Evolutionary conservation across 2,797 vertebrate genomes (phyloP), one percentile per base, ranked within the genome.

Genomic region (Melanotaenia boesemani): DNA sequence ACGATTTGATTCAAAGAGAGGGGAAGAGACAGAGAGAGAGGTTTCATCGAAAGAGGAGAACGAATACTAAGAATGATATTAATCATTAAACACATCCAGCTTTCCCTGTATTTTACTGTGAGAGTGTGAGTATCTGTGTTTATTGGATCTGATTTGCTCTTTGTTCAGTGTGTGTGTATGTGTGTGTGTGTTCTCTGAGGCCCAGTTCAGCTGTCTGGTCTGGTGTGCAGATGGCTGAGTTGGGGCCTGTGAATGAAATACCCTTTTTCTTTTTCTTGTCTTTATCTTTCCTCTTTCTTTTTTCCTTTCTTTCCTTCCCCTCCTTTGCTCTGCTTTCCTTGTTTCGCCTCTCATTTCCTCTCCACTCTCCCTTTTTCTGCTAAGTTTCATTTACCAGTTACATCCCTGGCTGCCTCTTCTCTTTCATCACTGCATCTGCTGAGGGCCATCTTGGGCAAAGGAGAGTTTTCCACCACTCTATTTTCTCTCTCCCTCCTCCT

Each of bases 171-270:
- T 70, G 67, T 67, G 54, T 76, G 20, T 56, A 67, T 59, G 72
- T 82, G 66, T 77, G 34, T 70, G 74, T 86, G 84, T 76, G 68
- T 77, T 88, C 83, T 92, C 81, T 68, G 89, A 91, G 90, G 90
- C 89, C 88, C 88, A 83, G 83, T 92, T 93, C 91, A 92, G 90
- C 91, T 87, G 90, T 91, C 90, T 92, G 85, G 85, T 91, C 89
- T 93, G 89, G 86, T 86, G 88, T 93, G 83, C 91, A 93, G 92
- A 93, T 93, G 92, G 91, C 75, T 36, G 61, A 76, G 86, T 88
- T 86, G 84, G 86, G 87, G 88, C 89, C 90, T 86, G 52, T 89
- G 85, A 90, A 90, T 84, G 76, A 88, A 82, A 89, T 86, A 80
- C 84, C 68, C 58, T 70, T 77, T 80, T 68, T 54, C 58, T 70